Conservation (phyloP, 2,888 invertebrate genomes). For the Rhyacophila evoluta region DNA sequence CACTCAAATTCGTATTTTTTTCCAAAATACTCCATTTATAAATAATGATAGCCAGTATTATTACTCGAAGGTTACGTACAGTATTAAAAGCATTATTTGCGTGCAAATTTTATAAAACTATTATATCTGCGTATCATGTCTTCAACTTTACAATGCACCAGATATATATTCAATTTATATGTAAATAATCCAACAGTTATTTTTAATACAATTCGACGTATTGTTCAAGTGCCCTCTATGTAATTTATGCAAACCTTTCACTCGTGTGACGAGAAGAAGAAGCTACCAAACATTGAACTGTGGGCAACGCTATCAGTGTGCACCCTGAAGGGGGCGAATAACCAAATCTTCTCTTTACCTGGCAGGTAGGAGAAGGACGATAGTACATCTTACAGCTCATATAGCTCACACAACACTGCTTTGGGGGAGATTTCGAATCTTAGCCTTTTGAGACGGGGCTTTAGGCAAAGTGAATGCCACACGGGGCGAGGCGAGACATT, state of each 20-base stretch:
- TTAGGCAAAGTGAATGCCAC: slow-evolving; percentile 22
- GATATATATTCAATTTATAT: too few species aligned
- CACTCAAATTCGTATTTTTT: too few species aligned
- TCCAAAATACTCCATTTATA: too few species aligned
- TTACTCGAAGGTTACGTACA: too few species aligned
- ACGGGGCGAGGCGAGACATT: background rate
- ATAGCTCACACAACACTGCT: slow-evolving; percentile 22
- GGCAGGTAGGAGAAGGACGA: background rate
- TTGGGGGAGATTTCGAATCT: slow-evolving; percentile 24
- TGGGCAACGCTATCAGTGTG: background rate
- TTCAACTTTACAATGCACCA: too few species aligned
- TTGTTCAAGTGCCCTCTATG: background rate
- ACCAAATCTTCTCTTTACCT: slow-evolving; percentile 14
- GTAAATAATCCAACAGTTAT: background rate
- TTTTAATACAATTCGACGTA: background rate
- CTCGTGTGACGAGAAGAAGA: background rate
- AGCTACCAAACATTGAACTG: background rate
- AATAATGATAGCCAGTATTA: too few species aligned
- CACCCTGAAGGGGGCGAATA: background rate
- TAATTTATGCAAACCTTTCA: slow-evolving; percentile 18
- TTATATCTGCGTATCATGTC: too few species aligned
- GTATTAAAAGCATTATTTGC: too few species aligned
- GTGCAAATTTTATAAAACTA: too few species aligned
- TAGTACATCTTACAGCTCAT: slow-evolving; percentile 7
- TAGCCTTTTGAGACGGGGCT: slow-evolving; percentile 16